phyloP scores from a whole-genome alignment of 2,888 invertebrate genomes.

The Drosophila yooni region DNA sequence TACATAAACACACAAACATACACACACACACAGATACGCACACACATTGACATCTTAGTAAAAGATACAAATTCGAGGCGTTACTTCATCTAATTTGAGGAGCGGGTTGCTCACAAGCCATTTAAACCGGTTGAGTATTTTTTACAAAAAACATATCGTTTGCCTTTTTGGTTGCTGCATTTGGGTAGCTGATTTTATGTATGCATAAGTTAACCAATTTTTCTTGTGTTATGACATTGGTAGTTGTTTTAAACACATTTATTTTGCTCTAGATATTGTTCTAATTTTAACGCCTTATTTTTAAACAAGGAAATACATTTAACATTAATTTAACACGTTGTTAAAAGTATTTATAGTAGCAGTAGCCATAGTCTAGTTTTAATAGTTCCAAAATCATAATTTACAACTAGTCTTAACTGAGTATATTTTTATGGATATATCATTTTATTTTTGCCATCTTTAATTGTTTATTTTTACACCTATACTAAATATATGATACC shows the following conservation, averaged over 20 bases:
- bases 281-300: slow-evolving; percentile 9
- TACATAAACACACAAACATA: slow-evolving; percentile 27
- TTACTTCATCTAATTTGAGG: slow-evolving; percentile 70
- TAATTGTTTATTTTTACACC: background rate
- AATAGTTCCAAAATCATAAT: background rate
- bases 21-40: slow-evolving; percentile 6
- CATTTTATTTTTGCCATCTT: background rate
- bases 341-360: background rate
- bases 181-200: slow-evolving; percentile 45
- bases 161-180: slow-evolving; percentile 61
- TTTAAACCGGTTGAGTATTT: slow-evolving; percentile 64
- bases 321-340: background rate
- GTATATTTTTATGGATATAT: background rate
- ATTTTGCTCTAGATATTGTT: slow-evolving; percentile 11
- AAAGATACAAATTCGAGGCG: slow-evolving; percentile 52
- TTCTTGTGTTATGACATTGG: slow-evolving; percentile 29
- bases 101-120: slow-evolving; percentile 55
- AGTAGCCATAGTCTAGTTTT: background rate
- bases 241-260: slow-evolving; percentile 6
- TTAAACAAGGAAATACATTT: background rate
- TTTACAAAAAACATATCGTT: slow-evolving; percentile 40
- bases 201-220: slow-evolving; percentile 29
- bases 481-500: background rate
- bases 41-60: slow-evolving; percentile 16
- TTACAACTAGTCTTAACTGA: background rate